Evolutionary conservation across 2,888 invertebrate genomes (phyloP).

Genomic region (Drosophila pegasa): DNA sequence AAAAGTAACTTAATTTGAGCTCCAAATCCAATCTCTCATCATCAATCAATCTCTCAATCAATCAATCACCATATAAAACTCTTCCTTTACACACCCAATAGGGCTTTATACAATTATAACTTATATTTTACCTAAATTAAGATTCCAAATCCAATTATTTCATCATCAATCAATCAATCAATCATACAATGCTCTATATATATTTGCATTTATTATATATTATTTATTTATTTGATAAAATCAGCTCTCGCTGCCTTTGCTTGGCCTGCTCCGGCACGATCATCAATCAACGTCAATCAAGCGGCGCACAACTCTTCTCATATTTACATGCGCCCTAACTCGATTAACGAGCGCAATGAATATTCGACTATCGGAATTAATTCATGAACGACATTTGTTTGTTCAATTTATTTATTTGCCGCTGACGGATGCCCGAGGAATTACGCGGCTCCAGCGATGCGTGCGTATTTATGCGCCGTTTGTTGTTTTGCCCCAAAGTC

Average conservation of each 20-base stretch:
- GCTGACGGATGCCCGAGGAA: constrained; percentile 5
- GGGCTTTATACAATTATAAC: too few relatives aligned
- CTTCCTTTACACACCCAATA: too few relatives aligned
- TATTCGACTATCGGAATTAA: constrained; percentile 12
- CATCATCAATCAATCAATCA: background rate
- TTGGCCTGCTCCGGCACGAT: background rate
- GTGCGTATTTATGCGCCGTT: constrained; percentile 9
- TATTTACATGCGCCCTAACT: background rate
- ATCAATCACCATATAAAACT: background rate
- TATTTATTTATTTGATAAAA: background rate
- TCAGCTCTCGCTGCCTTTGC: background rate
- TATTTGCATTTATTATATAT: background rate
- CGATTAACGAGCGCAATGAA: constrained; percentile 11
- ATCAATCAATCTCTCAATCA: constrained; percentile 2
- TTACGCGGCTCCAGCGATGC: background rate
- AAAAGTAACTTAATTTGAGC: background rate
- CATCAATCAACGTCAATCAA: background rate
- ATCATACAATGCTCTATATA: background rate
- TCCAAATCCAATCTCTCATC: background rate
- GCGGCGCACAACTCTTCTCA: background rate
- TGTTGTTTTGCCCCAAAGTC: constrained; percentile 10
- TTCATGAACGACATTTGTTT: constrained; percentile 12
- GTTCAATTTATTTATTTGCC: constrained; percentile 6
- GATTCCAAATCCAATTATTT: background rate
- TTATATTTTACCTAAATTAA: too few relatives aligned